Conservation (phyloP, 2,797 vertebrate genomes). For the Onychomys leucogaster region DNA sequence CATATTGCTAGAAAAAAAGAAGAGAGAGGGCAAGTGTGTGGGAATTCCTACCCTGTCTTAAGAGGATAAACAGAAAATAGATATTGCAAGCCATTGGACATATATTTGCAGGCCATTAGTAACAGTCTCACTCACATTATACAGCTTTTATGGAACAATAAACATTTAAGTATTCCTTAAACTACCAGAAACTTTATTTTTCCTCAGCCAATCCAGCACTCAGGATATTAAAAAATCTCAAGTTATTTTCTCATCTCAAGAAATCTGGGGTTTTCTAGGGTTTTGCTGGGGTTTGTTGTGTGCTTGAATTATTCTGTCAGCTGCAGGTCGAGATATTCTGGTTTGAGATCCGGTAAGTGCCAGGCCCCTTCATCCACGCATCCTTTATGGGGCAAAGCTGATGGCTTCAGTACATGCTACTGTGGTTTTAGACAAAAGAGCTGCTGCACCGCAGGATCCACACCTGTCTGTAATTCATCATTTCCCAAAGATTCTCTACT, state of each 20-base stretch:
- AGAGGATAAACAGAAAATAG: constrained; percentile 30
- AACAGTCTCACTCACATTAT: constrained; percentile 13
- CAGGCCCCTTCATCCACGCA: constrained; percentile 14
- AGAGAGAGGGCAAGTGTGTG: background rate
- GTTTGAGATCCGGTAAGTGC: constrained; percentile 30
- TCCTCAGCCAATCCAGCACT: background rate
- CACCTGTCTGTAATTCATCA: constrained; percentile 25
- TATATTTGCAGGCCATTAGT: background rate
- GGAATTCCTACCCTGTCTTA: background rate
- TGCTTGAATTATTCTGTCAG: constrained; percentile 45
- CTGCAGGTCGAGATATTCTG: background rate
- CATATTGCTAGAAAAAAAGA: constrained; percentile 4
- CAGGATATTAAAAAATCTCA: constrained; percentile 7
- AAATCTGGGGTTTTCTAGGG: background rate
- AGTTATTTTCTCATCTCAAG: constrained; percentile 4
- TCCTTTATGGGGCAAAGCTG: background rate
- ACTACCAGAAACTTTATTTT: background rate
- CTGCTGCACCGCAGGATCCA: constrained; percentile 12
- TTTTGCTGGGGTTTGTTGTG: background rate
- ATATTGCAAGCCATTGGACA: constrained; percentile 18
- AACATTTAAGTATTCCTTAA: constrained; percentile 48
- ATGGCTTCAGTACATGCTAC: constrained; percentile 34
- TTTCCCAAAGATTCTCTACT: constrained; percentile 32
- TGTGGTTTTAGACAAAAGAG: constrained; percentile 67
- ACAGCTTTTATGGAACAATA: background rate